Evolutionary conservation across 2,888 invertebrate genomes (phyloP).

Genomic region (Apamea monoglypha): DNA sequence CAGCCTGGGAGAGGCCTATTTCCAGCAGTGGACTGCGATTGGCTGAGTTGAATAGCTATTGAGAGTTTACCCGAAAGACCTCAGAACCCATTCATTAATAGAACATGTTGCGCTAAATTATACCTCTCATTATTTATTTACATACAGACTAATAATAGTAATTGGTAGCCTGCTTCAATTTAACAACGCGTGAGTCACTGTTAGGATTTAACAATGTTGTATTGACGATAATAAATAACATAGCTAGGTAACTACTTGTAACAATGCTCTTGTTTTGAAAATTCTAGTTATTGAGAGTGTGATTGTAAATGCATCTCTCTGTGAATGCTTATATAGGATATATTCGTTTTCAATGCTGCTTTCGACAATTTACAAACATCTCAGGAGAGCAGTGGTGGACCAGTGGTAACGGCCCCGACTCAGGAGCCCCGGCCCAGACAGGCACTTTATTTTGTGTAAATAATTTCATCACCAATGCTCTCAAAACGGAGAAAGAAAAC

Average conservation of each 20-base stretch:
- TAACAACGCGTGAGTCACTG: conserved; percentile 26
- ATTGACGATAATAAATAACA: conserved; percentile 31
- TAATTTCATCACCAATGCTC: no score
- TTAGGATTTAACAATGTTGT: conserved; percentile 21
- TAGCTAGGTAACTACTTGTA: neutral
- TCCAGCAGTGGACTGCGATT: no score
- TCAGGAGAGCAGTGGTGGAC: no score
- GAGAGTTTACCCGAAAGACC: neutral
- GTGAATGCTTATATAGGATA: neutral
- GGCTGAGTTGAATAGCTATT: neutral
- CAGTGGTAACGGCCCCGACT: no score
- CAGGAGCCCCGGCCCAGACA: no score
- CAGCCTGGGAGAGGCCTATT: neutral
- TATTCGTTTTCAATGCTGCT: neutral
- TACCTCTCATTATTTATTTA: conserved; percentile 8
- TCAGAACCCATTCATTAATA: neutral
- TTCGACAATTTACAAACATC: neutral
- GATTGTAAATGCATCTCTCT: neutral
- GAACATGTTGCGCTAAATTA: conserved; percentile 12
- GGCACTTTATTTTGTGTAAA: no score
- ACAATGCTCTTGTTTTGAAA: conserved; percentile 49
- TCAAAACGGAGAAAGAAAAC: no score
- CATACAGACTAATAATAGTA: conserved; percentile 22
- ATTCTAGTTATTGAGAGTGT: neutral
- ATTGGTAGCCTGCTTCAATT: conserved; percentile 20